Percentiles rank a stretch among this genome's conserved stretches.
phyloP scores from a whole-genome alignment of 2,113 vertebrate species.

The Mesoclemmys tuberculata region DNA sequence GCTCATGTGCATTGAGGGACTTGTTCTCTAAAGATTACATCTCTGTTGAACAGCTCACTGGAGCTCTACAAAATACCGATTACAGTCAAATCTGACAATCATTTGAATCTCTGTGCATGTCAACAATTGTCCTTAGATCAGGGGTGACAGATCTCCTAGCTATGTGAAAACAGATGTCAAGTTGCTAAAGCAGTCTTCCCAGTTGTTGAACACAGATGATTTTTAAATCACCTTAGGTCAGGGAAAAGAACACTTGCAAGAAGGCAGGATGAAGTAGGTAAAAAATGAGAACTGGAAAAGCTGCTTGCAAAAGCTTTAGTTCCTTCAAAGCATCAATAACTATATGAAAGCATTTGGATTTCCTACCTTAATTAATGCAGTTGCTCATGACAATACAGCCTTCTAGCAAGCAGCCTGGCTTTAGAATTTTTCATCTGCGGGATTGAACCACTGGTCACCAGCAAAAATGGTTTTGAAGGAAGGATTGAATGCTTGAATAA shows the following conservation, averaged over 20 bases:
- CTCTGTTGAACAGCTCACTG: conserved; percentile 12
- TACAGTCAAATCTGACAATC: conserved; percentile 30
- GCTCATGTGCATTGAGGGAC: background rate
- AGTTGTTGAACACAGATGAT: conserved; percentile 43
- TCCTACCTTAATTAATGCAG: conserved; percentile 23
- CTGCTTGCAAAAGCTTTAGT: background rate
- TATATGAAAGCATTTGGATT: background rate
- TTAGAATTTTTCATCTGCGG: background rate
- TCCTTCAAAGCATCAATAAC: background rate
- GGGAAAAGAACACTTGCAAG: background rate
- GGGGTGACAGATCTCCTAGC: conserved; percentile 28
- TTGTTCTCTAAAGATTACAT: background rate
- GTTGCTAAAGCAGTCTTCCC: background rate
- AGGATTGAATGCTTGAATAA: background rate
- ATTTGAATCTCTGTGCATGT: conserved; percentile 47
- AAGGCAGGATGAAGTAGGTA: background rate
- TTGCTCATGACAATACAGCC: background rate
- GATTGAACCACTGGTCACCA: background rate
- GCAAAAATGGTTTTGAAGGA: background rate
- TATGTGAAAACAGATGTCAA: conserved; percentile 47
- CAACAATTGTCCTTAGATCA: conserved; percentile 46
- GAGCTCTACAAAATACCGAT: background rate
- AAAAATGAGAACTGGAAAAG: conserved; percentile 27
- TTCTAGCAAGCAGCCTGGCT: background rate
- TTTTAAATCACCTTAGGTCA: conserved; percentile 33